phyloP scores from a whole-genome alignment of 1,140 invertebrate species.

The Drosophila truncata region DNA sequence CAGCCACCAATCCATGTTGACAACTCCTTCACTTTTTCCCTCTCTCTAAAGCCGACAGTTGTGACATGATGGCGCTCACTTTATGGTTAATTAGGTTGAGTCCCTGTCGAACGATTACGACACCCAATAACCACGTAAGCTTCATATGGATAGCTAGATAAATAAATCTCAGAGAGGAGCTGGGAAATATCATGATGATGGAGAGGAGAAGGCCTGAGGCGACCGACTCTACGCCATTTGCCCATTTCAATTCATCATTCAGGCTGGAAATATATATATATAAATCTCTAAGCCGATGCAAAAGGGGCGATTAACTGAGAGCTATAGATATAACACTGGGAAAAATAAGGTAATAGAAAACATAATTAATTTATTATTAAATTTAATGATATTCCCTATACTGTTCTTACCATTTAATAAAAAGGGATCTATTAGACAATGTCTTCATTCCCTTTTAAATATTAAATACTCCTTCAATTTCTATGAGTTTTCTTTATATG shows the following conservation, averaged over 20 bases:
- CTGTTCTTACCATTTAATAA: background rate
- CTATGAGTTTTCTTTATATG: slow-evolving; percentile 2
- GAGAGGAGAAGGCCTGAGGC: slow-evolving; percentile 27
- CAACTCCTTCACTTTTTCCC: slow-evolving; percentile 29
- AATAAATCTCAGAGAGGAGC: slow-evolving; percentile 14
- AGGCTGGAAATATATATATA: slow-evolving; percentile 21
- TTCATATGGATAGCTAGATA: slow-evolving; percentile 36
- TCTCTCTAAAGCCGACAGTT: slow-evolving; percentile 69
- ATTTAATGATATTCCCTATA: no score
- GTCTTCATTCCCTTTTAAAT: background rate
- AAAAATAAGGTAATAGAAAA: background rate
- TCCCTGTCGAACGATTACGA: slow-evolving; percentile 78
- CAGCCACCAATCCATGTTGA: slow-evolving; percentile 5
- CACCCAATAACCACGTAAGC: slow-evolving; percentile 66
- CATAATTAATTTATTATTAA: no score
- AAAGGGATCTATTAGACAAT: no score
- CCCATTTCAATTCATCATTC: slow-evolving; percentile 45
- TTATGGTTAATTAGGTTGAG: slow-evolving; percentile 79
- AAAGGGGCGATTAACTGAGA: slow-evolving; percentile 49
- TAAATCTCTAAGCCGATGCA: slow-evolving; percentile 62
- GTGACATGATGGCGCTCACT: slow-evolving; percentile 78
- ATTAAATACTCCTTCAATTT: background rate
- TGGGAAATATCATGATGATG: slow-evolving; percentile 12
- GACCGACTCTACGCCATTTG: background rate
- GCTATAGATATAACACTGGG: background rate